Evolutionary conservation across 2,113 vertebrate species (phyloP).

Genomic region (Willisornis vidua): DNA sequence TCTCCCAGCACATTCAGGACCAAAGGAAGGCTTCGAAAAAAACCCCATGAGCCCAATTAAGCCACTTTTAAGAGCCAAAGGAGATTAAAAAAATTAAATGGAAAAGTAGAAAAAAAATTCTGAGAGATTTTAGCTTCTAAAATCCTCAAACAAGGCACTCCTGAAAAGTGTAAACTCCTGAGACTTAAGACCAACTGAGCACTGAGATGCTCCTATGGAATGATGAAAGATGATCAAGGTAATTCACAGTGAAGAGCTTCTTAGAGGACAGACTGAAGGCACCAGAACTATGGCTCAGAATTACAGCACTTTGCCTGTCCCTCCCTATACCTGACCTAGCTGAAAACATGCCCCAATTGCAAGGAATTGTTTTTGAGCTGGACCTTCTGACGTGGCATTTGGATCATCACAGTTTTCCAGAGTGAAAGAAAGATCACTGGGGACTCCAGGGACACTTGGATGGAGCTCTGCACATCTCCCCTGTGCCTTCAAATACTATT

Average conservation of each 20-base stretch:
- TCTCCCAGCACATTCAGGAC: not conserved
- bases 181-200: not conserved
- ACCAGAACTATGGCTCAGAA: not conserved
- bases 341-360: fast-evolving
- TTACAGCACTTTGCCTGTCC: not conserved
- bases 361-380: not conserved
- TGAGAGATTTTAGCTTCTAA: not conserved
- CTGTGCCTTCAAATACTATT: not conserved
- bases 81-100: fast-evolving
- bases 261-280: not conserved
- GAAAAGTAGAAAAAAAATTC: not conserved
- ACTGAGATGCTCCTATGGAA: not conserved
- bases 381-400: not conserved
- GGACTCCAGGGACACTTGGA: not conserved
- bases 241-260: conserved; percentile 29
- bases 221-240: not conserved
- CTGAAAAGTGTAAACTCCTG: conserved; percentile 10
- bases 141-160: not conserved
- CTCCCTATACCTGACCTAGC: not conserved
- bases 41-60: not conserved
- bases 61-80: not conserved
- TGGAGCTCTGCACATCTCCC: not conserved
- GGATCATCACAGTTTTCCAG: not conserved
- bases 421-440: not conserved
- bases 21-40: not conserved